phyloP scores from a whole-genome alignment of 2,888 invertebrate species.

The Phorcus lineatus region DNA sequence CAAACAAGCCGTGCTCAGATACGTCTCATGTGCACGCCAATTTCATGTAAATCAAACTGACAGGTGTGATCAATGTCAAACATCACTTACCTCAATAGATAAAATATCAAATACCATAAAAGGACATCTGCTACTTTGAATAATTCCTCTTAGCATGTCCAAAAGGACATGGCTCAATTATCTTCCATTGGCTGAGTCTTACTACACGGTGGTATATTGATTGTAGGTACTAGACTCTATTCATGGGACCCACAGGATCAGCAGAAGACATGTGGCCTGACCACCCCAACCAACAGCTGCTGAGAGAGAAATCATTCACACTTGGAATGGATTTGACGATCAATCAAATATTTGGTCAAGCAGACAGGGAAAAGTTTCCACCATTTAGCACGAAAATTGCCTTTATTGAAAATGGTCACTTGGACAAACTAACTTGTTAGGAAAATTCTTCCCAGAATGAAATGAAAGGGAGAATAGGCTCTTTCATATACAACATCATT shows the following conservation, averaged over 20 bases:
- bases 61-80: too few relatives aligned
- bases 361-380: neutral
- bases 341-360: neutral
- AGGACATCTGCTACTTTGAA: too few relatives aligned
- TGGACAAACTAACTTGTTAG: neutral
- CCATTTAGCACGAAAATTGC: neutral
- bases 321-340: neutral
- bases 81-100: too few relatives aligned
- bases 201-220: neutral
- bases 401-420: neutral
- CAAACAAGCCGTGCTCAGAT: too few relatives aligned
- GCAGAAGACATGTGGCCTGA: neutral
- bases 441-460: too few relatives aligned
- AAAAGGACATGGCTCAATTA: too few relatives aligned
- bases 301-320: neutral
- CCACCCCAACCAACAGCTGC: neutral
- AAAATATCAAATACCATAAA: too few relatives aligned
- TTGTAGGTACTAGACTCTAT: neutral
- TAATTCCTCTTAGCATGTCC: too few relatives aligned
- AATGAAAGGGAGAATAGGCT: too few relatives aligned
- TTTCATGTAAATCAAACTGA: too few relatives aligned
- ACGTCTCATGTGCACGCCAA: too few relatives aligned
- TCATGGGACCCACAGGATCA: neutral
- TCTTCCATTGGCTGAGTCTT: neutral
- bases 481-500: too few relatives aligned